Evolutionary conservation across 2,797 vertebrate genomes (phyloP), one percentile per base, ranked within the genome.

Genomic region (Eulemur coronatus): DNA sequence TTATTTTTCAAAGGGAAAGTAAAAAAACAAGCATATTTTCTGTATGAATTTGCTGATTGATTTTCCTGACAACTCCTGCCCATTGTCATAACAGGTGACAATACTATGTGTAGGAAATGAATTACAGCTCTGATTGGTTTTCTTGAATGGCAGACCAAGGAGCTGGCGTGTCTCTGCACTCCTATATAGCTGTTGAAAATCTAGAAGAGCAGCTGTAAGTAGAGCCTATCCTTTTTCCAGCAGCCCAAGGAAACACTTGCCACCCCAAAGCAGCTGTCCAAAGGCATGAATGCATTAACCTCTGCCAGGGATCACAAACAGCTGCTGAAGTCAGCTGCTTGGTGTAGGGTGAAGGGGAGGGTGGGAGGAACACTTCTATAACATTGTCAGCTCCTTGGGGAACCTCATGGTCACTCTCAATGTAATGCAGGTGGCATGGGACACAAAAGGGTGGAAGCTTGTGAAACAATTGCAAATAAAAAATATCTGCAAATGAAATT

Each of bases 261-360:
- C 48, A 69, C 61, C 65, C 59, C 43, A 87, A 93, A 89, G 67
- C 97, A 96, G 86, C 97, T 98, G 96, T 91, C 65, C 86, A 61
- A 38, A 59, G 35, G 52, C 72, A 48, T 61, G 92, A 89, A 65
- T 22, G 61, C 79, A 61, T 96, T 84, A 79, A 43, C 63, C 50
- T 89, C 85, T 76, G 46, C 43, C 88, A 94, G 46, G 14, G 76
- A 91, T 87, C 81, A 41, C 12, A 17, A 84, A 70, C 89, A 97
- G 91, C 84, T 97, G 97, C 52, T 89, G 24, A 73, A 86, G 69
- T 81, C 97, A 97, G 91, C 89, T 95, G 94, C 84, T 67, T 46
- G 10, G 35, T n/a, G 11, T 12, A 15, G 61, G 65, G 72, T 35
- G 50, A 95, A 82, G 52, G 28, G 28, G n/a, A 33, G 52, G 26